These are phyloP conservation scores for Meteorus cinctellus DNA, from an alignment of 2,888 invertebrate species.

Conservation along the genomic window DNA sequence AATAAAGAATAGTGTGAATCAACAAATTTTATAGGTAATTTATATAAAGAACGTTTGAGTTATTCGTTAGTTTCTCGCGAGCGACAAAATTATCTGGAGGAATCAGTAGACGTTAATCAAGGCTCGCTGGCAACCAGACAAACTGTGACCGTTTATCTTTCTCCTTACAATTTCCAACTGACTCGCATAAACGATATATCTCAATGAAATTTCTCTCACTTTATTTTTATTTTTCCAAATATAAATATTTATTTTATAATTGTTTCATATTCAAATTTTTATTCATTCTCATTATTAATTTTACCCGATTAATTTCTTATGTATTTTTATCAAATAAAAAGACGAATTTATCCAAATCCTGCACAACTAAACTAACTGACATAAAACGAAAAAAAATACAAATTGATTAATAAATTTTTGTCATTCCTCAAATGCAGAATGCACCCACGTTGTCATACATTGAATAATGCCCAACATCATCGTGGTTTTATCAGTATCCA, in stretches of 20 bases:
- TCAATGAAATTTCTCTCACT: not conserved
- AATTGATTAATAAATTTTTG: too few relatives aligned
- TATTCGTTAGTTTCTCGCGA: constrained; percentile 31
- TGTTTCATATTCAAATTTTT: too few relatives aligned
- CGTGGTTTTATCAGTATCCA: too few relatives aligned
- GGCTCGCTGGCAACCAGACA: constrained; percentile 8
- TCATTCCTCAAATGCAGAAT: too few relatives aligned
- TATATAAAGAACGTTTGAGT: constrained; percentile 6
- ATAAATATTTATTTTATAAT: too few relatives aligned
- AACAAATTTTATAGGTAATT: not conserved
- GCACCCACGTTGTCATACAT: too few relatives aligned
- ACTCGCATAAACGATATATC: constrained; percentile 2
- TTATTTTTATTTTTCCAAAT: not conserved
- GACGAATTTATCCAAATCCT: too few relatives aligned
- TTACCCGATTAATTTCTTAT: too few relatives aligned
- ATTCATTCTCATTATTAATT: too few relatives aligned
- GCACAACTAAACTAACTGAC: not conserved
- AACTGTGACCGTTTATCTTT: constrained; percentile 20
- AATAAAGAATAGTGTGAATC: not conserved
- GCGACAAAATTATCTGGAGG: constrained; percentile 32
- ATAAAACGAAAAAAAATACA: constrained; percentile 3
- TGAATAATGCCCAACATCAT: too few relatives aligned
- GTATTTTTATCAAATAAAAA: too few relatives aligned
- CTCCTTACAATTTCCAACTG: not conserved
- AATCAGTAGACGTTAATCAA: constrained; percentile 35